phyloP scores from a whole-genome alignment of 1,140 invertebrate species.

The Diorhabda sublineata region DNA sequence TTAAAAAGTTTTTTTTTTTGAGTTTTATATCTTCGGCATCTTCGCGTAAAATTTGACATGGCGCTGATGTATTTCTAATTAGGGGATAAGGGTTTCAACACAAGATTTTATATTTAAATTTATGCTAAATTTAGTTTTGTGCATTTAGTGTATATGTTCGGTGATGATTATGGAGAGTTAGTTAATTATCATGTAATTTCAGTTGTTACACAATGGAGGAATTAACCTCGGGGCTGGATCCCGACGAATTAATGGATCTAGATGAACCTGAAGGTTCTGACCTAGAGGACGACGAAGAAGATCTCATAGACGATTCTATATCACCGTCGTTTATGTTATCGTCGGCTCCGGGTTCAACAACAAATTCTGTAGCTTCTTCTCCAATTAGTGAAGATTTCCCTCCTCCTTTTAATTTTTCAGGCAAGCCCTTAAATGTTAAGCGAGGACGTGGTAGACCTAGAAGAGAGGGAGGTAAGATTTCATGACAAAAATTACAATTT shows the following conservation, averaged over 20 bases:
- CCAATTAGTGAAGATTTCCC: constrained; percentile 50
- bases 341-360: constrained; percentile 53
- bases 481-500: not conserved
- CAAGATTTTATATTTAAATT: no score
- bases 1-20: constrained; percentile 6
- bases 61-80: constrained; percentile 33
- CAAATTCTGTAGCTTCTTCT: constrained; percentile 55
- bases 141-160: no score
- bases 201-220: constrained; percentile 43
- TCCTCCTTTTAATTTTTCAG: constrained; percentile 49
- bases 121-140: no score
- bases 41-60: constrained; percentile 34
- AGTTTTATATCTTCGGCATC: constrained; percentile 18
- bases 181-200: constrained; percentile 12
- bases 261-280: constrained; percentile 45
- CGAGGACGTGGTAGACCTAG: constrained; percentile 67
- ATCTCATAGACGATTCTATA: constrained; percentile 41
- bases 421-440: constrained; percentile 58
- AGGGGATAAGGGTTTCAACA: not conserved
- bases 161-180: no score
- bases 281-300: constrained; percentile 45
- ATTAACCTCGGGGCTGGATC: constrained; percentile 40
- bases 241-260: constrained; percentile 46
- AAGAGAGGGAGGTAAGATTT: constrained; percentile 57
- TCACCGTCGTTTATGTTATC: constrained; percentile 44